Evolutionary conservation across 2,113 vertebrate species (phyloP).

Genomic region (Aldabrachelys gigantea): DNA sequence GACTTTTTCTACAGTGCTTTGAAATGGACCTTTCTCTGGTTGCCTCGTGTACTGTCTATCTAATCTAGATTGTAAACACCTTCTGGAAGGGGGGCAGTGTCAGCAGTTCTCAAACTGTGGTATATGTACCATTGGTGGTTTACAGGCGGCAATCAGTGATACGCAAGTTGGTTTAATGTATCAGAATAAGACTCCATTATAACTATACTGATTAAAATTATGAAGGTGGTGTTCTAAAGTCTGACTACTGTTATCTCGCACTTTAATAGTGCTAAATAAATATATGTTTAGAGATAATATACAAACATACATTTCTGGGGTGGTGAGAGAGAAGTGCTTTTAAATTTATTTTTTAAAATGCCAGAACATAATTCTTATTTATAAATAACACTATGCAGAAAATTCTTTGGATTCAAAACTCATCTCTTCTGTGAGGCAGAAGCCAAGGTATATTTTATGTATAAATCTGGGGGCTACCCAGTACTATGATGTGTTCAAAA

Average conservation of each 20-base stretch:
- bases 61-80: neutral
- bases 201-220: neutral
- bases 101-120: neutral
- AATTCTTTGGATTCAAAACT: slow-evolving; percentile 2
- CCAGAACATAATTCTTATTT: neutral
- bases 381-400: neutral
- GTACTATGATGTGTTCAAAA: slow-evolving; percentile 5
- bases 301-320: neutral
- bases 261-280: neutral
- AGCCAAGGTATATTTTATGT: slow-evolving; percentile 9
- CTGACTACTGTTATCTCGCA: neutral
- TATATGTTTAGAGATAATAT: neutral
- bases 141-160: neutral
- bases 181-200: neutral
- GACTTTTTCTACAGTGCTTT: neutral
- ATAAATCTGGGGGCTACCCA: neutral
- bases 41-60: neutral
- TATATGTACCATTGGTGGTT: neutral
- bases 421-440: neutral
- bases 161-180: slow-evolving; percentile 15
- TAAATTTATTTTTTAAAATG: neutral
- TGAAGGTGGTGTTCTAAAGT: neutral
- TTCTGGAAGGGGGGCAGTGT: neutral
- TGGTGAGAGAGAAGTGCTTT: neutral
- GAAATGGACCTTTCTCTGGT: neutral